Base-by-base conservation (phyloP, 2,113 vertebrate genomes). In the Glaucomys volans region DNA sequence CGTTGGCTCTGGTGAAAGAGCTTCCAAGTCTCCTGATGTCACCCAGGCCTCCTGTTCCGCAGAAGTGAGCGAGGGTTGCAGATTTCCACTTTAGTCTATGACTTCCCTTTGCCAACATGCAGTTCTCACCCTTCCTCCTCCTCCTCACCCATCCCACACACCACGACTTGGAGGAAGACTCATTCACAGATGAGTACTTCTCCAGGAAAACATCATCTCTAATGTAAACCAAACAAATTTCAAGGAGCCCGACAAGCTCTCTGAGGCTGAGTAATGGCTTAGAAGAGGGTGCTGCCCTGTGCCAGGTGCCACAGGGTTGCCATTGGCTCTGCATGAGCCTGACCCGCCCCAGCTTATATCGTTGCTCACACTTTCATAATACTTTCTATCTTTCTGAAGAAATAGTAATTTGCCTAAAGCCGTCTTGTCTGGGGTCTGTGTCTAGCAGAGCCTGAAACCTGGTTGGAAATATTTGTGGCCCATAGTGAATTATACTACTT, bases 361-460 rank as follows among this genome's bases (percentile, higher is more conserved):
- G 4, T 93, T 75, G 82, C n/a, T 86, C 87, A 82, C 28, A 22
- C 37, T 86, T 88, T 26, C 32, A 16, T 44, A 35, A 6, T 59
- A 26, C 87, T 94, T 71, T 59, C 93, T 77, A 10, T 32, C 24
- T 77, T 95, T 94, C 5, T 86, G 32, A 86, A 82, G 62, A 92
- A 83, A 47, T 40, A 59, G 75, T 52, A 50, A 81, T 74, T 85
- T 94, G n/a, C 57, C 18, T 59, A 82, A 92, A 81, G 67, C 87
- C 76, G 40, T 9, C 7, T 72, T 83, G 24, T 13, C 54, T 92
- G 17, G 40, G 40, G 20, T 89, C n/a, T 85, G 2, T 4, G 2
- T 88, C 30, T 77, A 75, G 22, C 69, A n/a, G n/a, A 92, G 6
- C 37, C 22, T 10, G 47, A 88, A 88, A 85, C 26, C 24, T 93